A percentile compares a stretch with the other conserved stretches of the same genome.
phyloP scores from a whole-genome alignment of 2,888 invertebrate species.

The Heteropelma amictum region DNA sequence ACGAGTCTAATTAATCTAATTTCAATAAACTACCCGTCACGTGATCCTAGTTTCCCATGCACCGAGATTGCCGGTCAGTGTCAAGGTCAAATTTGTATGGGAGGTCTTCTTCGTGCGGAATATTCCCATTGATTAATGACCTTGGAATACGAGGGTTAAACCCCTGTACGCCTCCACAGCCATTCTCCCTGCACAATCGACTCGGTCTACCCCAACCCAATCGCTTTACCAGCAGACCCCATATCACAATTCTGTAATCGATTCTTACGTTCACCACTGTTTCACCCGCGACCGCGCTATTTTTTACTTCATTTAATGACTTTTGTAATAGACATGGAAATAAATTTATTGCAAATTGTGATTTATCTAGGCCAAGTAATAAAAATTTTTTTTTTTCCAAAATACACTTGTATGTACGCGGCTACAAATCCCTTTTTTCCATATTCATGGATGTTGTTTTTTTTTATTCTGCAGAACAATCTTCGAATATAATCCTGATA shows the following conservation, averaged over 20 bases:
- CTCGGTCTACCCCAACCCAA: conserved; percentile 30
- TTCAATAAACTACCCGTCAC: conserved; percentile 38
- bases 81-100: conserved; percentile 64
- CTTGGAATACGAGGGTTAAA: conserved; percentile 20
- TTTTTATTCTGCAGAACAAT: too few relatives aligned
- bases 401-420: too few relatives aligned
- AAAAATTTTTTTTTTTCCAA: too few relatives aligned
- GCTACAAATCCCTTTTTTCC: too few relatives aligned
- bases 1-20: conserved; percentile 54
- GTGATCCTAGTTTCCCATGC: conserved; percentile 42
- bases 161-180: neutral
- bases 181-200: conserved; percentile 3
- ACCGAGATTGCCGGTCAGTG: conserved; percentile 59
- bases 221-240: conserved; percentile 24
- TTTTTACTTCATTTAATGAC: neutral
- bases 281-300: conserved; percentile 5
- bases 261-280: conserved; percentile 25
- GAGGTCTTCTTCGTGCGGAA: conserved; percentile 27
- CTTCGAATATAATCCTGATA: too few relatives aligned
- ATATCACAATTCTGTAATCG: conserved; percentile 11
- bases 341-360: neutral
- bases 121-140: conserved; percentile 45
- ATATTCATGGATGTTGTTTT: too few relatives aligned
- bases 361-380: too few relatives aligned
- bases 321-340: neutral